Evolutionary conservation across 2,113 vertebrate species (phyloP), one percentile per base, ranked within the genome.

Genomic region (Symphodus melops): DNA sequence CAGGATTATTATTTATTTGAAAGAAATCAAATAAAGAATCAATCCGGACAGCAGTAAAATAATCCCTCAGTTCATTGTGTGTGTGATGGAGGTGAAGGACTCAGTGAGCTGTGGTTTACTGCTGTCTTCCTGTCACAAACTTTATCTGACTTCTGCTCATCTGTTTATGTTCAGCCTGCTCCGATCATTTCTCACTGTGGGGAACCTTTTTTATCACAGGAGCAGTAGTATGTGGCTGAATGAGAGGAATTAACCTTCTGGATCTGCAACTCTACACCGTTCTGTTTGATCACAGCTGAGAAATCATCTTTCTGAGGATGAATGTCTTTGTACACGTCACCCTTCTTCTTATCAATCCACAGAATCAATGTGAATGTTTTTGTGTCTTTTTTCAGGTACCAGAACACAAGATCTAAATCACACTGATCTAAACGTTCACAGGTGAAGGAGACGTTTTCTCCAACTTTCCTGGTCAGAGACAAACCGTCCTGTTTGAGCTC

Each of bases 111-210:
- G 49, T 51, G 49, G 49, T 51, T 51, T 51, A 9, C 49, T 51
- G 49, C 49, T 51, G 6, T 51, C 49, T 51, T 33, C 28, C 28
- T 33, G 28, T 33, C 28, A 33, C 28, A 33, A 33, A 33, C 28
- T 5, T 33, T 33, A 33, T 33, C 28, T 33, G 28, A 33, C 28
- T 33, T 33, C 51, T 23, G 51, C 11, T 52, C 51, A 52, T 51
- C 49, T 20, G 51, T 20, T 44, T 44, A 16, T 44, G 42, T 44
- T 44, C 51, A 52, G 51, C 12, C 42, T 44, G 42, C 42, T 44
- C 12, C 20, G n/a, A 52, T 52, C 51, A 52, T 23, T 52, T 52
- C 51, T 52, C 51, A 52, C 20, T 52, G 51, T 52, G 51, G 51
- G 9, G 10, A 4, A 52, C n/a, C 2, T 1, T 1, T 41, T 41